Conservation (phyloP, 1,140 invertebrate genomes). For the Ceratitis capitata region DNA sequence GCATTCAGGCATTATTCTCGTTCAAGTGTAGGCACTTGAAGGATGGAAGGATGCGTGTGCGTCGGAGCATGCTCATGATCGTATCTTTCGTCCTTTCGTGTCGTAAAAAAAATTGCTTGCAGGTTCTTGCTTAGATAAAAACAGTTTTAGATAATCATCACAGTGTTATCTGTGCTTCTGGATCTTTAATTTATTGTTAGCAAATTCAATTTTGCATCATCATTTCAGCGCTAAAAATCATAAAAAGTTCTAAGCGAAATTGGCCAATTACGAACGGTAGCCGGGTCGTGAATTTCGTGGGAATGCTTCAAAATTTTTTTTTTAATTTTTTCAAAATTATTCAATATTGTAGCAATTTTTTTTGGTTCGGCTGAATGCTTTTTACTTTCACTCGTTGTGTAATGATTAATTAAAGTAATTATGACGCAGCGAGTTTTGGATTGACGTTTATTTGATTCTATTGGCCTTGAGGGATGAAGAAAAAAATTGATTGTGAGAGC, state of each 20-base stretch:
- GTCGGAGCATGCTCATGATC: background rate
- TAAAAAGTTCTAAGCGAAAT: background rate
- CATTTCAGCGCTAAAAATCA: constrained; percentile 19
- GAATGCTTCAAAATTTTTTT: background rate
- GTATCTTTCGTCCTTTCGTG: background rate
- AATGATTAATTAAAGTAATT: background rate
- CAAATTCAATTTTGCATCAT: constrained; percentile 17
- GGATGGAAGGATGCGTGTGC: background rate
- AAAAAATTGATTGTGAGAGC: background rate
- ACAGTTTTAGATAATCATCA: background rate
- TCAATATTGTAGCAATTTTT: no score
- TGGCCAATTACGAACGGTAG: background rate
- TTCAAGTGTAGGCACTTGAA: constrained; percentile 16
- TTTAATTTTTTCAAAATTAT: background rate
- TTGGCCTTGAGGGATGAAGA: background rate
- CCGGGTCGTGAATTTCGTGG: background rate
- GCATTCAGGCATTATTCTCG: background rate
- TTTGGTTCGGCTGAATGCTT: background rate
- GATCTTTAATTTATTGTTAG: background rate
- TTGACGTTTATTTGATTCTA: background rate
- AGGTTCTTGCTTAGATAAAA: background rate
- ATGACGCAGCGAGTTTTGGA: background rate
- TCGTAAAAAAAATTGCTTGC: background rate
- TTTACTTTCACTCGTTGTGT: background rate
- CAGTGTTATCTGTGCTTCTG: background rate